Conservation (phyloP, 2,113 vertebrate genomes). For the Pavo muticus region DNA sequence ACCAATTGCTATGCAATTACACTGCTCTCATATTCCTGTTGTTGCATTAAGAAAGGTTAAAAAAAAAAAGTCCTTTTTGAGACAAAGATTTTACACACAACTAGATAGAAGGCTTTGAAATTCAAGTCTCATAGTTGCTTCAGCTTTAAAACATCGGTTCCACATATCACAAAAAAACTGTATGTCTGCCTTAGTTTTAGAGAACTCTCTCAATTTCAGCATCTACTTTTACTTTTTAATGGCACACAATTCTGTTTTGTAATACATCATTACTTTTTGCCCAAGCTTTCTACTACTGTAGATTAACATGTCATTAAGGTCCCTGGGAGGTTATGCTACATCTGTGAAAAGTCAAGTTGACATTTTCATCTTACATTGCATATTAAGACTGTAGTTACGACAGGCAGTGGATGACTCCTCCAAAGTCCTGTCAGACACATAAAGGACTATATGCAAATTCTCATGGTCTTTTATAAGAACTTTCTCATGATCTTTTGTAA, state of each 20-base stretch:
- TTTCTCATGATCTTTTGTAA: conserved; percentile 50
- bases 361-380: background rate
- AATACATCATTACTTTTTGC: background rate
- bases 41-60: background rate
- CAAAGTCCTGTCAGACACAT: background rate
- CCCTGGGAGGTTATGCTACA: background rate
- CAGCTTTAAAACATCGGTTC: background rate
- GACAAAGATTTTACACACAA: background rate
- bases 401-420: background rate
- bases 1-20: background rate
- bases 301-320: background rate
- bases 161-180: background rate
- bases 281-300: background rate
- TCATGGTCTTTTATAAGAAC: conserved; percentile 4
- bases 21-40: background rate
- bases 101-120: background rate
- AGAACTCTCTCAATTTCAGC: background rate
- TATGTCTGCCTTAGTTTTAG: background rate
- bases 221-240: background rate
- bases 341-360: background rate
- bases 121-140: background rate
- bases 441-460: background rate
- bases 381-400: background rate
- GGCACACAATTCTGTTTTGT: background rate
- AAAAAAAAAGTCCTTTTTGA: background rate